Evolutionary conservation across 2,797 vertebrate species (phyloP).

Genomic region (Neosilurus hyrtlii): DNA sequence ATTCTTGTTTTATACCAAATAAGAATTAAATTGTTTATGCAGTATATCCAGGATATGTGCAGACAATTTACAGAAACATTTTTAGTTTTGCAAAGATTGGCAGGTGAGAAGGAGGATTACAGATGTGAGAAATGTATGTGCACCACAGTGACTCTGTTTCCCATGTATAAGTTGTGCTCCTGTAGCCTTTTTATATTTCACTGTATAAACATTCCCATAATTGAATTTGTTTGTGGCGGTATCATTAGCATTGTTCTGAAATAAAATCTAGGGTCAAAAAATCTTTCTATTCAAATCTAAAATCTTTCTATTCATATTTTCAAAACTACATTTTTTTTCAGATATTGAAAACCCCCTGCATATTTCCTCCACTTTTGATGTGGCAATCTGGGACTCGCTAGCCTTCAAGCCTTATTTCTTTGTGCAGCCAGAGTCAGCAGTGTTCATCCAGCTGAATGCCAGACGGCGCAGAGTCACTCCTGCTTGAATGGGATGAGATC

Average conservation of each 20-base stretch:
- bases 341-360: neutral
- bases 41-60: neutral
- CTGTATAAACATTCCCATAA: too few species aligned
- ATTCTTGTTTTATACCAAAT: neutral
- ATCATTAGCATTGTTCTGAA: neutral
- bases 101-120: neutral
- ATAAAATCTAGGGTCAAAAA: neutral
- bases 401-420: conserved; percentile 8
- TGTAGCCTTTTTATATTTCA: too few species aligned
- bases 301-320: neutral
- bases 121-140: neutral
- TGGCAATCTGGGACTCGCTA: neutral
- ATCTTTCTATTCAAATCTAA: too few species aligned
- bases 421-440: neutral
- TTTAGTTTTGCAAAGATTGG: neutral
- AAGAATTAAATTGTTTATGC: neutral
- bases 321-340: neutral
- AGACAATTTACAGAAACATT: neutral
- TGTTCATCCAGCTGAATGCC: conserved; percentile 33
- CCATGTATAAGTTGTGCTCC: neutral
- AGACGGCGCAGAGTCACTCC: conserved; percentile 59
- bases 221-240: neutral
- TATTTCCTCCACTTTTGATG: neutral
- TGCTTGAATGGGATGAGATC: conserved; percentile 53
- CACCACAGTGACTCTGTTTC: neutral